Evolutionary conservation across 2,888 invertebrate genomes (phyloP), one percentile per base, ranked within the genome.

Genomic region (Troides oblongomaculatus): DNA sequence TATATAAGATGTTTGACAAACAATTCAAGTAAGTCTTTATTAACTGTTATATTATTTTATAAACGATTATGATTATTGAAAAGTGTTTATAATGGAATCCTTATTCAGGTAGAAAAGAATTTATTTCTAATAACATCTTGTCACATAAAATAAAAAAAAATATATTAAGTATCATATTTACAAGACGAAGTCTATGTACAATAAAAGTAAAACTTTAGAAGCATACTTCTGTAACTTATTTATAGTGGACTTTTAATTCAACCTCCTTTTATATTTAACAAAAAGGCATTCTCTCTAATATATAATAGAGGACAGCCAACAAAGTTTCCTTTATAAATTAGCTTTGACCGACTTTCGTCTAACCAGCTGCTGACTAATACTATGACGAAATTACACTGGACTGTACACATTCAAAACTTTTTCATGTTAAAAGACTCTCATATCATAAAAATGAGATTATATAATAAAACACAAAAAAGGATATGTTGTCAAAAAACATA

Each of bases 311-410:
- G 7, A 46, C 53, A 53, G n/a, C 8, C 53, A 53, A 18, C 53
- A 53, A 53, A 53, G 53, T 53, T 53, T 53, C 53, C 53, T 18
- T 18, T n/a, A n/a, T 53, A 53, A 53, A 53, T 77, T 74, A 77
- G 71, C 62, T 58, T 72, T 76, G 76, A 72, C 74, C 75, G 74
- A 74, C 72, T 74, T 71, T 18, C 78, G 75, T 72, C 74, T 74
- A 71, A 62, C 53, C 64, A 74, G 74, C 75, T 74, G 74, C 69
- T 66, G 62, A 72, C 70, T 69, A 72, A 75, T 70, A 73, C 68
- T 72, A 69, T 67, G 63, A 66, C 60, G 50, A 18, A n/a, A 53
- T 7, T 53, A 7, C 18, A n/a, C n/a, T n/a, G 12, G 46, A 46
- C 12, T 53, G n/a, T 53, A 53, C 53, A 12, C n/a, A 53, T n/a